These are phyloP conservation scores for Pyrocephalus nanus DNA, from an alignment of 2,797 vertebrate genomes.

Conservation along the genomic window DNA sequence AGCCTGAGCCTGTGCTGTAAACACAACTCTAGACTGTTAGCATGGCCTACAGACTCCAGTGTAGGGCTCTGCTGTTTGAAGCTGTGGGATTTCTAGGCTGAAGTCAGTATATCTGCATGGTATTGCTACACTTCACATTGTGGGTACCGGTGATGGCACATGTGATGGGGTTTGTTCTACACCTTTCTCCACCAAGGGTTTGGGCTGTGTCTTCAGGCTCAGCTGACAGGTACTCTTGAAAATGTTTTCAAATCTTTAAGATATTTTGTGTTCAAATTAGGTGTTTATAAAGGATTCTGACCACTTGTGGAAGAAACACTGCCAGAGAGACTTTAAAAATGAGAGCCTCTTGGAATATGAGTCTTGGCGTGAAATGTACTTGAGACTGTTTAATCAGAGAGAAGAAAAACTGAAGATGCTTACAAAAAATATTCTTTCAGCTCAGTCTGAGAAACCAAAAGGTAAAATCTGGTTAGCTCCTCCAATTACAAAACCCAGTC, in stretches of 20 bases:
- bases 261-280: constrained; percentile 10
- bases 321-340: constrained; percentile 84
- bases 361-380: constrained; percentile 89
- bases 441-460: constrained; percentile 86
- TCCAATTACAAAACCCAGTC: background rate
- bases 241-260: background rate
- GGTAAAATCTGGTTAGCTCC: constrained; percentile 69
- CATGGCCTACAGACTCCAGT: background rate
- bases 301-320: constrained; percentile 87
- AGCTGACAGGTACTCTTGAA: background rate
- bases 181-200: background rate
- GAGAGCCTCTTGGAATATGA: constrained; percentile 81
- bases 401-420: constrained; percentile 85
- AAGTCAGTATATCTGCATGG: background rate
- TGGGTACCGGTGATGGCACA: accelerated
- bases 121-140: accelerated
- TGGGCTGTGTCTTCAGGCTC: background rate
- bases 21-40: background rate
- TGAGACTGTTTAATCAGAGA: constrained; percentile 82
- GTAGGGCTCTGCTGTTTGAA: background rate
- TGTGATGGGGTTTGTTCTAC: background rate
- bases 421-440: constrained; percentile 84
- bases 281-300: constrained; percentile 80
- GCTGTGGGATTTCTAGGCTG: background rate
- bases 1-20: background rate